These are phyloP conservation scores for Ormyrus labotus DNA, from an alignment of 2,888 invertebrate genomes.

Conservation along the genomic window DNA sequence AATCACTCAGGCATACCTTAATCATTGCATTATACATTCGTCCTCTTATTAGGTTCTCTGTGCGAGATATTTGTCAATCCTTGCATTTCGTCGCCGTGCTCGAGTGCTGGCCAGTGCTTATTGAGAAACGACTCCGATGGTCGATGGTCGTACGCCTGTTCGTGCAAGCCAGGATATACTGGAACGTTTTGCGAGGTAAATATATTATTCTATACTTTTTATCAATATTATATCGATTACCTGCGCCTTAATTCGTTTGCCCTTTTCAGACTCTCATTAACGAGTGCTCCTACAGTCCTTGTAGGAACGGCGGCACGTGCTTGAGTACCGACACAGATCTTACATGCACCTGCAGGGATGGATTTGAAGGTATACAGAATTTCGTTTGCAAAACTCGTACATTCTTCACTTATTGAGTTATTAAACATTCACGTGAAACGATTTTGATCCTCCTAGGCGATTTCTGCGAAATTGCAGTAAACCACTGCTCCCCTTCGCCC, in stretches of 20 bases:
- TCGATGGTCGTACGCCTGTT: conserved; percentile 73
- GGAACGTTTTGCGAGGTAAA: conserved; percentile 77
- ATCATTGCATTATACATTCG: no score
- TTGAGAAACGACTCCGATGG: conserved; percentile 64
- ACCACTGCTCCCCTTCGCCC: conserved; percentile 76
- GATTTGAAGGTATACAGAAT: conserved; percentile 65
- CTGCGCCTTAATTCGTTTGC: conserved; percentile 52
- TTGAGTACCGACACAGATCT: conserved; percentile 75
- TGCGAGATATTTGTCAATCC: conserved; percentile 77
- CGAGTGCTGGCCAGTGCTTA: conserved; percentile 78
- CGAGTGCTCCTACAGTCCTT: conserved; percentile 75
- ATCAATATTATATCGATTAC: no score
- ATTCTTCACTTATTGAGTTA: not conserved
- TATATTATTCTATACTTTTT: conserved; percentile 23
- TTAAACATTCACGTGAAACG: no score
- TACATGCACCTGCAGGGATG: conserved; percentile 74
- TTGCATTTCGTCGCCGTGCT: conserved; percentile 78
- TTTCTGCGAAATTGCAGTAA: conserved; percentile 76
- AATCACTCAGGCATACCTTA: conserved; percentile 31
- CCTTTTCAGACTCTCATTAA: conserved; percentile 65
- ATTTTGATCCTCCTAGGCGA: conserved; percentile 67
- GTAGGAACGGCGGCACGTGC: conserved; percentile 78
- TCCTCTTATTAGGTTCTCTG: conserved; percentile 75
- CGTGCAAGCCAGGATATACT: conserved; percentile 76
- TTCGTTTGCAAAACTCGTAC: not conserved